phyloP scores from a whole-genome alignment of 2,888 invertebrate genomes.

The Cyclophora punctaria region DNA sequence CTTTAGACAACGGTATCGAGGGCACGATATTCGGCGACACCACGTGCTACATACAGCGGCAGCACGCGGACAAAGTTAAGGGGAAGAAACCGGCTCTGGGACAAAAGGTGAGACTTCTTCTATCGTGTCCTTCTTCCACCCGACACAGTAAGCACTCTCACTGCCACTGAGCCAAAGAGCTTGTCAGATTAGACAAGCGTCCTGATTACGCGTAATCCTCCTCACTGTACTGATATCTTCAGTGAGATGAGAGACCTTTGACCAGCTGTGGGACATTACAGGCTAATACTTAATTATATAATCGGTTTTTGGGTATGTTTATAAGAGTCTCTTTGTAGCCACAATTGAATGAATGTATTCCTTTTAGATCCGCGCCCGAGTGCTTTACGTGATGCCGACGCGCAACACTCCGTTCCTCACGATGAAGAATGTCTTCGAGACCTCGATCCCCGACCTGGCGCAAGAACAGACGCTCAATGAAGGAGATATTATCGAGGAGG shows the following conservation, averaged over 20 bases:
- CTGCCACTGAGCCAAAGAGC: not conserved
- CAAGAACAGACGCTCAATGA: slow-evolving; percentile 51
- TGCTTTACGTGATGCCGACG: slow-evolving; percentile 80
- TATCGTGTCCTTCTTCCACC: too few species aligned
- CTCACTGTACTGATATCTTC: too few species aligned
- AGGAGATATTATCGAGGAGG: slow-evolving; percentile 76
- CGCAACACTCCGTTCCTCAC: slow-evolving; percentile 81
- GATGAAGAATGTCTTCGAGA: slow-evolving; percentile 54
- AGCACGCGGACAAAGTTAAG: slow-evolving; percentile 56
- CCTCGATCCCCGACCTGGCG: slow-evolving; percentile 39
- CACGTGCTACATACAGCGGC: slow-evolving; percentile 70
- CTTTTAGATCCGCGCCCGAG: slow-evolving; percentile 65
- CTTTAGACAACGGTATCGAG: slow-evolving; percentile 69
- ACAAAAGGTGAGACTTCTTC: slow-evolving; percentile 47
- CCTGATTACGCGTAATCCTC: too few species aligned
- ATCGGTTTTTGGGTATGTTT: too few species aligned
- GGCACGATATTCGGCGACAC: slow-evolving; percentile 65
- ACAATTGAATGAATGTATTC: too few species aligned
- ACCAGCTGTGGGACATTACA: too few species aligned
- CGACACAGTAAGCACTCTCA: not conserved
- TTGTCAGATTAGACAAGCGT: not conserved
- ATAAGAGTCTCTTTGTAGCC: too few species aligned
- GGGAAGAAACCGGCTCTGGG: slow-evolving; percentile 60
- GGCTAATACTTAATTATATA: not conserved
- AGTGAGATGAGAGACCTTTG: too few species aligned